A percentile compares a stretch with the other conserved stretches of the same genome.
phyloP scores from a whole-genome alignment of 2,113 vertebrate genomes.

The Lepisosteus osseus region DNA sequence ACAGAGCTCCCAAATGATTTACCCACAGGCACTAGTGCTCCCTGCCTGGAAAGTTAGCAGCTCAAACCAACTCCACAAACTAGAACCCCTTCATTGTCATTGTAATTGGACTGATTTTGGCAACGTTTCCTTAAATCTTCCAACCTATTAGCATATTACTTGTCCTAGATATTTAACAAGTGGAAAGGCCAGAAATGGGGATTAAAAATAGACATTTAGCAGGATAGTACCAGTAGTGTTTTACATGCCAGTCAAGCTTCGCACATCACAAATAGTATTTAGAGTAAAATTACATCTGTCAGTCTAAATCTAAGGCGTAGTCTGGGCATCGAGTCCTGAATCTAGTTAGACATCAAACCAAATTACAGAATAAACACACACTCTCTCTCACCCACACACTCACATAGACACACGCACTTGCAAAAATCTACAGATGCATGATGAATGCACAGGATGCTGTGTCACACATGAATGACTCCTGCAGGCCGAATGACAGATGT shows the following conservation, averaged over 20 bases:
- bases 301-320: slow-evolving; percentile 57
- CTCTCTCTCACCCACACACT: slow-evolving; percentile 5
- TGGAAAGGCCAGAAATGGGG: not conserved
- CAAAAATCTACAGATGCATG: slow-evolving; percentile 80
- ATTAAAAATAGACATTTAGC: not conserved
- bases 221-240: slow-evolving; percentile 43
- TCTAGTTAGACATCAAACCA: slow-evolving; percentile 74
- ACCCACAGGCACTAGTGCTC: not conserved
- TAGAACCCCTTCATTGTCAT: not conserved
- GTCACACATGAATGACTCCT: slow-evolving; percentile 78
- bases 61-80: not conserved
- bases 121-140: not conserved
- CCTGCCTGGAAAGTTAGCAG: not conserved
- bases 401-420: slow-evolving; percentile 23
- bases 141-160: not conserved
- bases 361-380: slow-evolving; percentile 60
- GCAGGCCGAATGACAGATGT: slow-evolving; percentile 82
- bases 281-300: slow-evolving; percentile 67
- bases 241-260: slow-evolving; percentile 56
- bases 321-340: slow-evolving; percentile 55
- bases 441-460: slow-evolving; percentile 79
- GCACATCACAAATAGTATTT: slow-evolving; percentile 54
- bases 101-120: slow-evolving; percentile 1
- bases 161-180: slow-evolving; percentile 10
- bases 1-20: too few relatives aligned